Evolutionary conservation across 1,140 invertebrate species (phyloP).

Genomic region (Bactericera cockerelli): DNA sequence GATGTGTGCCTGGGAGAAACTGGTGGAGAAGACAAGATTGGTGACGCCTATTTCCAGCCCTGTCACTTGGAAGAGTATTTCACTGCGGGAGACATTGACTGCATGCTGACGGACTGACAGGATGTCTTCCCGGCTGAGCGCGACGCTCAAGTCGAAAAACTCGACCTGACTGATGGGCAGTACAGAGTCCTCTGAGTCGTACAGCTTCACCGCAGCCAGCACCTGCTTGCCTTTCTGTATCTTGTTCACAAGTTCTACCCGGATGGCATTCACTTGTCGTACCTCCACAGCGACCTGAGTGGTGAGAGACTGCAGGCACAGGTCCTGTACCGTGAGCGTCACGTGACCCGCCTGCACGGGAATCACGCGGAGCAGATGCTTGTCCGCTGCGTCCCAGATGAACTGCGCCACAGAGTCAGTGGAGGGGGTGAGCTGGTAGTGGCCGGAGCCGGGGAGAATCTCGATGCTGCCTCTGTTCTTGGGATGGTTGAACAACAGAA

Average conservation of each 20-base stretch:
- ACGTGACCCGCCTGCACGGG: constrained; percentile 48
- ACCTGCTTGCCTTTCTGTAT: constrained; percentile 46
- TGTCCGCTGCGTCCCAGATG: constrained; percentile 40
- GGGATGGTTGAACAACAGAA: constrained; percentile 46
- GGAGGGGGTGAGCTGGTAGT: constrained; percentile 46
- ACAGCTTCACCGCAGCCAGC: constrained; percentile 36
- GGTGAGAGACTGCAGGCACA: constrained; percentile 46
- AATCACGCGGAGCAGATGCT: constrained; percentile 38
- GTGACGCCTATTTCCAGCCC: constrained; percentile 23
- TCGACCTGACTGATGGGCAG: constrained; percentile 1
- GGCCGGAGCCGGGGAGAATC: constrained; percentile 51
- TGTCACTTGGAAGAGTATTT: constrained; percentile 27
- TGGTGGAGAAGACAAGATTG: constrained; percentile 18
- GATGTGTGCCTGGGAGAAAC: constrained; percentile 15
- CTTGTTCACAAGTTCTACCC: constrained; percentile 48
- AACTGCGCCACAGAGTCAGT: constrained; percentile 41
- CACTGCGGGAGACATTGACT: constrained; percentile 22
- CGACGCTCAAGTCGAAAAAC: background rate
- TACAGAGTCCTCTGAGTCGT: constrained; percentile 37
- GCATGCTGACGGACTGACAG: constrained; percentile 29
- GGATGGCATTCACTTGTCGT: constrained; percentile 47
- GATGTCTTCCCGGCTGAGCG: constrained; percentile 27
- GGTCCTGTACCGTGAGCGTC: constrained; percentile 45
- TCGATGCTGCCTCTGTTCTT: constrained; percentile 38
- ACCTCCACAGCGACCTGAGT: constrained; percentile 37